Conservation (phyloP, 2,113 vertebrate genomes). For the Dipodomys merriami region DNA sequence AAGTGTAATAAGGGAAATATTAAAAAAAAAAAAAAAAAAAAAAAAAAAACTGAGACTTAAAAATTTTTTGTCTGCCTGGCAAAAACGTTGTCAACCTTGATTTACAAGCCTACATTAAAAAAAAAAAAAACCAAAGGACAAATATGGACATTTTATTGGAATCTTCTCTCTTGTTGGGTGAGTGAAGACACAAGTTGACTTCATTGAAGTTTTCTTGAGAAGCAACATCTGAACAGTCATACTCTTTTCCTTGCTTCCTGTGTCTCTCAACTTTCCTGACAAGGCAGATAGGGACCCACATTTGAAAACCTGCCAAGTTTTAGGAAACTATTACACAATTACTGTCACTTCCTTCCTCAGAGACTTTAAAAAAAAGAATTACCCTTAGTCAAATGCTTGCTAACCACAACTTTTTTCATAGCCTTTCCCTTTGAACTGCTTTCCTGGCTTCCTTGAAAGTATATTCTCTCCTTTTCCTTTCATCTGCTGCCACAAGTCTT, state of each 20-base stretch:
- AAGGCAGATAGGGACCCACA: not conserved
- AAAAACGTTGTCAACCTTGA: not conserved
- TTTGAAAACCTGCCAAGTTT: slow-evolving; percentile 56
- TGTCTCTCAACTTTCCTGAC: not conserved
- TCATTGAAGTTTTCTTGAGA: not conserved
- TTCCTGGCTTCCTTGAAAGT: slow-evolving; percentile 34
- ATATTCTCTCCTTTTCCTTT: not conserved
- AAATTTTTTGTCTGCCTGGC: slow-evolving; percentile 9
- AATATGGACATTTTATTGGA: not conserved
- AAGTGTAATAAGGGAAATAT: not conserved
- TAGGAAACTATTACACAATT: slow-evolving; percentile 61
- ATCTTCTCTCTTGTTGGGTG: not conserved
- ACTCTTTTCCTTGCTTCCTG: not conserved
- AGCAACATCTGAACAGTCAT: not conserved
- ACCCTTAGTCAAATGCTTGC: slow-evolving; percentile 71
- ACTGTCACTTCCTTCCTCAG: slow-evolving; percentile 72
- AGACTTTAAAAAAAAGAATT: not conserved
- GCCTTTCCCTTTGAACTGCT: slow-evolving; percentile 1
- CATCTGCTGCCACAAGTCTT: not conserved
- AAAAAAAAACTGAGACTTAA: not conserved
- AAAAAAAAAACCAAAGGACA: not conserved
- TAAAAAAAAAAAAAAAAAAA: not conserved
- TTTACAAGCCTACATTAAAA: not conserved
- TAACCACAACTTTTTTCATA: slow-evolving; percentile 69
- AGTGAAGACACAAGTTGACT: not conserved